A percentile compares a stretch with the other conserved stretches of the same genome.
These are phyloP conservation scores for Iphiclides podalirius DNA, from an alignment of 2,888 invertebrate species.

Conservation along the genomic window DNA sequence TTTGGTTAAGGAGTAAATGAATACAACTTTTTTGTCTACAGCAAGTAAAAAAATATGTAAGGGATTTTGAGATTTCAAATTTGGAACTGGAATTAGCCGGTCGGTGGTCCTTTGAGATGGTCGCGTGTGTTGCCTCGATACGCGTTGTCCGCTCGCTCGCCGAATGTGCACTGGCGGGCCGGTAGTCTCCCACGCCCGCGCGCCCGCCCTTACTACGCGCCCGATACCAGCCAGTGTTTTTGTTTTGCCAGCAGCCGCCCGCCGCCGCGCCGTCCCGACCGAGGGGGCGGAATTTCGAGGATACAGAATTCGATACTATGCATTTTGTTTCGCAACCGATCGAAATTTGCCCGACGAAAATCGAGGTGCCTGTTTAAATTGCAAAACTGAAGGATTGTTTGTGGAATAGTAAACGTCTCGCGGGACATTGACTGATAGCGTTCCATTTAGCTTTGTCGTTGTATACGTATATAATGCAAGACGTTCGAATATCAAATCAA, in stretches of 20 bases:
- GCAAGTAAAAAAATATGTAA: neutral
- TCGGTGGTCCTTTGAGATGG: slow-evolving; percentile 23
- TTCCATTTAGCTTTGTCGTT: slow-evolving; percentile 9
- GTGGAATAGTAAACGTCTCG: slow-evolving; percentile 13
- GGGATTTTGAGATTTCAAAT: neutral
- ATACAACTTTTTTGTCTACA: neutral
- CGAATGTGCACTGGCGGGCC: slow-evolving; percentile 60
- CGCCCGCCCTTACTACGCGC: slow-evolving; percentile 47
- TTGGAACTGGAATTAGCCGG: slow-evolving; percentile 10
- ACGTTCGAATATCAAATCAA: slow-evolving; percentile 7
- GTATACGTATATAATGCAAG: slow-evolving; percentile 2
- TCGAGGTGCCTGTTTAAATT: slow-evolving; percentile 6
- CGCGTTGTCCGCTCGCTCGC: slow-evolving; percentile 58
- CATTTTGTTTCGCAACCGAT: neutral
- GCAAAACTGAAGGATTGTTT: slow-evolving; percentile 6
- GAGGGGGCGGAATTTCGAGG: slow-evolving; percentile 22
- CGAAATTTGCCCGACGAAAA: slow-evolving; percentile 11
- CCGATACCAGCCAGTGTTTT: slow-evolving; percentile 44
- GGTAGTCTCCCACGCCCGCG: slow-evolving; percentile 43
- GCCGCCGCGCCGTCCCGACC: slow-evolving; percentile 25
- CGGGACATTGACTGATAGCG: slow-evolving; percentile 8
- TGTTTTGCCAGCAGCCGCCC: slow-evolving; percentile 45
- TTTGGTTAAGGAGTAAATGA: neutral
- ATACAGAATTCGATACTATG: slow-evolving; percentile 7
- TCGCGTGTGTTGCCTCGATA: slow-evolving; percentile 35